phyloP scores from a whole-genome alignment of 2,888 invertebrate genomes.

The Heteromurus nitidus region DNA sequence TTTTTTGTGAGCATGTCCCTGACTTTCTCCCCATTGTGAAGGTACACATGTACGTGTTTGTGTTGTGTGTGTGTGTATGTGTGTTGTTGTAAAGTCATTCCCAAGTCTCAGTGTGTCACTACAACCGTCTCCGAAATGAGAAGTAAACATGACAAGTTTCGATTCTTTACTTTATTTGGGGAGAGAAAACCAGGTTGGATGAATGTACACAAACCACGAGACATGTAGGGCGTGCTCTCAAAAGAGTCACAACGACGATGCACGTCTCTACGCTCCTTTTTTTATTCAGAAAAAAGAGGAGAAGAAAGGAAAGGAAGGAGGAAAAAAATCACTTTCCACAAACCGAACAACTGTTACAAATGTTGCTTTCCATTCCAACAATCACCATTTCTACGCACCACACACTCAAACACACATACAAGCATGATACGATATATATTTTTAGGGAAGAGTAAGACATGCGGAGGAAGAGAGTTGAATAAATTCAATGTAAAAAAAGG shows the following conservation, averaged over 20 bases:
- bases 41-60: too few relatives aligned
- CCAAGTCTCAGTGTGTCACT: conserved; percentile 7
- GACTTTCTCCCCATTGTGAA: neutral
- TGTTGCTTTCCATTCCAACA: neutral
- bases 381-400: conserved; percentile 5
- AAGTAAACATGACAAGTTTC: conserved; percentile 30
- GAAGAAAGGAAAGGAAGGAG: too few relatives aligned
- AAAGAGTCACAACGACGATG: too few relatives aligned
- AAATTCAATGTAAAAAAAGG: neutral
- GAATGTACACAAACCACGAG: neutral
- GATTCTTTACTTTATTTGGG: conserved; percentile 22
- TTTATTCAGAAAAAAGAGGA: neutral
- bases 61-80: conserved; percentile 4
- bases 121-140: conserved; percentile 23
- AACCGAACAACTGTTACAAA: conserved; percentile 5
- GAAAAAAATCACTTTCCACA: conserved; percentile 1
- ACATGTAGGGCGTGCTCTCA: too few relatives aligned
- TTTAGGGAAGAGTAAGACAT: too few relatives aligned
- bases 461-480: neutral
- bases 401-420: neutral
- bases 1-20: too few relatives aligned
- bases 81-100: conserved; percentile 6
- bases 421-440: too few relatives aligned
- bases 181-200: conserved; percentile 11
- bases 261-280: neutral